phyloP scores from a whole-genome alignment of 2,113 vertebrate genomes.

The Zootoca vivipara region DNA sequence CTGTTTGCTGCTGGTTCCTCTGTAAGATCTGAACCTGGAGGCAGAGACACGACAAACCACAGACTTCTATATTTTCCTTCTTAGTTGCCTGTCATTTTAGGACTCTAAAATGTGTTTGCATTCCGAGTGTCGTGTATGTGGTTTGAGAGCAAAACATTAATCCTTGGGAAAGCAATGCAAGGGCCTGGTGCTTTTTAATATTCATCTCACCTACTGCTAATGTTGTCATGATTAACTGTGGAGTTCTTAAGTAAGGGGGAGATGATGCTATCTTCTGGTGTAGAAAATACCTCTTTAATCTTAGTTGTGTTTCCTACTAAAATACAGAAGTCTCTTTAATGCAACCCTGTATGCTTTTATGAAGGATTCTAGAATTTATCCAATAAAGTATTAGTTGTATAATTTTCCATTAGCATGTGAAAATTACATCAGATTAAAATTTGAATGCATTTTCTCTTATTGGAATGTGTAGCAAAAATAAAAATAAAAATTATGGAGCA shows the following conservation, averaged over 20 bases:
- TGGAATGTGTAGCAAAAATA: slow-evolving; percentile 31
- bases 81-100: slow-evolving; percentile 17
- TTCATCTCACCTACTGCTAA: slow-evolving; percentile 40
- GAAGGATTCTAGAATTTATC: slow-evolving; percentile 6
- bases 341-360: neutral
- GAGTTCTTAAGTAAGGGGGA: slow-evolving; percentile 35
- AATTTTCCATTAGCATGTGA: neutral
- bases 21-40: neutral
- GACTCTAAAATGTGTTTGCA: slow-evolving; percentile 10
- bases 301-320: slow-evolving; percentile 16
- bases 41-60: neutral
- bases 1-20: neutral
- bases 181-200: slow-evolving; percentile 36
- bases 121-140: slow-evolving; percentile 3
- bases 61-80: neutral
- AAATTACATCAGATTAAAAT: neutral
- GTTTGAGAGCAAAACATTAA: slow-evolving; percentile 24
- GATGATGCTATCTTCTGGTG: slow-evolving; percentile 26
- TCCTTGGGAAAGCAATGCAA: slow-evolving; percentile 20
- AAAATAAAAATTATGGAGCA: slow-evolving; percentile 28
- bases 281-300: slow-evolving; percentile 32
- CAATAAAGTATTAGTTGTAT: slow-evolving; percentile 18
- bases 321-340: slow-evolving; percentile 3
- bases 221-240: slow-evolving; percentile 46
- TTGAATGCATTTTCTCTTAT: slow-evolving; percentile 2